Base-by-base conservation (phyloP, 1,140 invertebrate genomes). In the Bombus haemorrhoidalis region DNA sequence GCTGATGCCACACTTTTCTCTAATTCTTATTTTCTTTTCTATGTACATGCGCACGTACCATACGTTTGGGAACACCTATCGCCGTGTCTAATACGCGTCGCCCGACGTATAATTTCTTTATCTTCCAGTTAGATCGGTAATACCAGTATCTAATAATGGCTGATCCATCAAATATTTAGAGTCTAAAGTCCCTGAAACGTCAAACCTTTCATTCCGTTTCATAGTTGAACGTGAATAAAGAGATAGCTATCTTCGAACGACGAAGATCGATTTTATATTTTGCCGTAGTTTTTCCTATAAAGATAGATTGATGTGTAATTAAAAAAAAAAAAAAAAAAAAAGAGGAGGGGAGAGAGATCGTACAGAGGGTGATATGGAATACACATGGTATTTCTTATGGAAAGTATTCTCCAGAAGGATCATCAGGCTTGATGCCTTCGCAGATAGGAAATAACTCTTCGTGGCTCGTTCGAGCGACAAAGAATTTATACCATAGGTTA, bases 401-500 rank as follows among this genome's bases (percentile, higher is more conserved):
- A 62, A 32, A 22, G 43, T 71, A 39, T 47, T n/a, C 4, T 6
- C 0, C 2, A 0, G 13, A 32, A 83, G 73, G 62, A 81, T 71
- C 47, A n/a, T n/a, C 28, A 18, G 28, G 28, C 37, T 5, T 3
- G 81, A 83, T 83, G 57, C 59, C 72, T 32, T 1, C 13, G 8
- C 25, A 8, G 69, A 84, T 62, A 74, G 73, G 47, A 37, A 64
- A 43, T 81, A 87, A 82, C 53, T 81, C 66, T 57, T 34, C 68
- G 73, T 62, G 81, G 53, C 73, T 69, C 72, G 85, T 78, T 72
- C 68, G 78, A 77, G 83, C 73, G 83, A 89, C 85, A 90, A 92
- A 90, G 83, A 90, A 90, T 91, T 83, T 84, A 80, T 77, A 77
- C 37, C 69, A 69, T 41, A 81, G 69, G 91, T 89, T 79, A 90